phyloP scores from a whole-genome alignment of 37 sponge, comb jelly and placozoan genomes.

The Aplysina aerophoba region DNA sequence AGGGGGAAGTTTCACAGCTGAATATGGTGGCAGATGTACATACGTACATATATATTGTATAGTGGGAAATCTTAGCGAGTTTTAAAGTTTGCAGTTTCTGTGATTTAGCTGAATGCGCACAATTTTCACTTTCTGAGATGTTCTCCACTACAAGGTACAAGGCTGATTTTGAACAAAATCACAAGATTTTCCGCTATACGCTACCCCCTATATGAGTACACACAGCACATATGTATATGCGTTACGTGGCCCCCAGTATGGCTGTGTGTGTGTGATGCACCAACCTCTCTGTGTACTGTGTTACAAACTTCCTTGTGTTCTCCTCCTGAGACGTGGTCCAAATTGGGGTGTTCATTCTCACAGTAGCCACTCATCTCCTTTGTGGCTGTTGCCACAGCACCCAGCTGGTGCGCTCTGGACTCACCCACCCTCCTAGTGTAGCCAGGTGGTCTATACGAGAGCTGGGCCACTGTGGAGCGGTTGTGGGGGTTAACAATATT shows the following conservation, averaged over 20 bases:
- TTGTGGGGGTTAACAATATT: slow-evolving; percentile 16
- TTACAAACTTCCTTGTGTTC: slow-evolving; percentile 6
- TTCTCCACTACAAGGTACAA: no score
- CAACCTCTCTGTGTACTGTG: background rate
- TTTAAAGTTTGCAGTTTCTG: no score
- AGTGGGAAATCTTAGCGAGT: no score
- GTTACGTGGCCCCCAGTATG: background rate
- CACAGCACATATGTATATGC: background rate
- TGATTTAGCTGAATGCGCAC: no score
- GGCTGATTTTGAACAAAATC: no score
- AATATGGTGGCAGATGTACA: no score
- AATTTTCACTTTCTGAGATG: no score
- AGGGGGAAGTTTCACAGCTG: no score
- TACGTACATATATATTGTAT: no score
- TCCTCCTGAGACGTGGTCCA: slow-evolving; percentile 10
- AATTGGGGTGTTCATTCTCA: slow-evolving; percentile 16
- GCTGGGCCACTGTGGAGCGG: background rate
- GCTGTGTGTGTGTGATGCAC: background rate
- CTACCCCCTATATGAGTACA: no score
- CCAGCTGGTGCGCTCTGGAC: slow-evolving; percentile 1
- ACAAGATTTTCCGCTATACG: no score
- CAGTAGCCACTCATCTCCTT: slow-evolving; percentile 21
- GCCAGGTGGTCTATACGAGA: background rate
- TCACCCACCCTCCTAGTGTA: background rate
- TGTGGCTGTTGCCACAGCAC: slow-evolving; percentile 6